Evolutionary conservation across 2,113 vertebrate genomes (phyloP), one percentile per base, ranked within the genome.

Genomic region (Mus spicilegus): DNA sequence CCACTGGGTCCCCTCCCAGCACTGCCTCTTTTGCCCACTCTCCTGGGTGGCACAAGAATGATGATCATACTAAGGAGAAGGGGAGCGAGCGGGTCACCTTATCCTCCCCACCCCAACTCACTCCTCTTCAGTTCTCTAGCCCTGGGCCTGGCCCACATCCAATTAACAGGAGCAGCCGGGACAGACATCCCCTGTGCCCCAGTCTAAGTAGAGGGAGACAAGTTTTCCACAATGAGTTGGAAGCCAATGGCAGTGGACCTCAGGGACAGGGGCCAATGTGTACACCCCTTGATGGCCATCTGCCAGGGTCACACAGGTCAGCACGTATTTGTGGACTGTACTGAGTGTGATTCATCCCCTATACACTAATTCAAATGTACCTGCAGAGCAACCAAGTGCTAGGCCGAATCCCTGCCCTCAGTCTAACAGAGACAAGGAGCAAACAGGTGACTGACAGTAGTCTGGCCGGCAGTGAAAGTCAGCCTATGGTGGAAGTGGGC

Each of bases 401-500:
- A 76, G 70, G 78, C 33, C 28, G 24, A 51, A 39, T 51, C 28
- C 63, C 42, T 58, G 46, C 58, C 88, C 63, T 85, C 4, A n/a
- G 33, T 89, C 82, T 2, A 17, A 72, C 4, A 5, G 30, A 81
- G 67, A 33, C 54, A 9, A 51, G 46, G 28, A 14, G 1, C 4
- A 0, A 61, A 58, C 24, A 65, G 36, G 54, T 10, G 12, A 69
- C 16, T n/a, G 7, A 56, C 28, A 1, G 2, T 2, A 1, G 2
- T 2, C 28, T 1, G 22, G n/a, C 17, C 8, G 16, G 46, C 67
- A 49, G 36, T 6, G 20, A 33, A 19, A 33, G 67, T 19, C 10
- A 24, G 58, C 49, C 5, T 20, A 36, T 0, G 33, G 24, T 0
- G 33, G 22, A 30, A 8, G 14, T 26, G 28, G 20, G n/a, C 4